phyloP scores from a whole-genome alignment of 2,888 invertebrate genomes.

The Lithophane leautieri region DNA sequence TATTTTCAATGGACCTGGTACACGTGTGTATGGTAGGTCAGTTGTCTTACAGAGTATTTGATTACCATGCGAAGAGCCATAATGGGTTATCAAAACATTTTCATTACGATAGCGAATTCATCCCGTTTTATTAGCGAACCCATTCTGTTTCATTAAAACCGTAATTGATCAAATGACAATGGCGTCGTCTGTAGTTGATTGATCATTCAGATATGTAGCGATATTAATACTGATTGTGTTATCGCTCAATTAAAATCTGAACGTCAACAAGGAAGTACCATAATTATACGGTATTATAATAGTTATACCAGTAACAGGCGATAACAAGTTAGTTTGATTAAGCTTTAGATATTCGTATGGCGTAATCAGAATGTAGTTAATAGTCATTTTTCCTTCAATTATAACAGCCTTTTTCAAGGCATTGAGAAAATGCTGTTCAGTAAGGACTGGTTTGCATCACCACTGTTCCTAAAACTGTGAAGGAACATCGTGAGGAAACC shows the following conservation, averaged over 20 bases:
- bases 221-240: constrained; percentile 53
- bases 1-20: neutral
- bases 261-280: constrained; percentile 12
- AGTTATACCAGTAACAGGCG: neutral
- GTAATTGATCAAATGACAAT: constrained; percentile 58
- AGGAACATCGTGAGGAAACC: too few species aligned
- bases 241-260: constrained; percentile 56
- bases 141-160: constrained; percentile 49
- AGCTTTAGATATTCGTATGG: neutral
- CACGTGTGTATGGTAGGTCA: too few species aligned
- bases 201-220: constrained; percentile 42
- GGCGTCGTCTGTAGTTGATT: constrained; percentile 39
- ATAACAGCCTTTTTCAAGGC: neutral
- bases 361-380: neutral
- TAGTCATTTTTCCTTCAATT: neutral
- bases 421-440: neutral
- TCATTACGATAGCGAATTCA: neutral
- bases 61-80: neutral
- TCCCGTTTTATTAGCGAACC: constrained; percentile 29
- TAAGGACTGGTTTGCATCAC: neutral
- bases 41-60: too few species aligned
- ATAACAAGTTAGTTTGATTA: constrained; percentile 1
- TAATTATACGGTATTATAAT: neutral
- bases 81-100: neutral
- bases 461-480: too few species aligned